Percentiles rank a stretch among this genome's conserved stretches.
Conservation (phyloP, 1,140 invertebrate genomes). For the Panagrolaimus sp. region DNA sequence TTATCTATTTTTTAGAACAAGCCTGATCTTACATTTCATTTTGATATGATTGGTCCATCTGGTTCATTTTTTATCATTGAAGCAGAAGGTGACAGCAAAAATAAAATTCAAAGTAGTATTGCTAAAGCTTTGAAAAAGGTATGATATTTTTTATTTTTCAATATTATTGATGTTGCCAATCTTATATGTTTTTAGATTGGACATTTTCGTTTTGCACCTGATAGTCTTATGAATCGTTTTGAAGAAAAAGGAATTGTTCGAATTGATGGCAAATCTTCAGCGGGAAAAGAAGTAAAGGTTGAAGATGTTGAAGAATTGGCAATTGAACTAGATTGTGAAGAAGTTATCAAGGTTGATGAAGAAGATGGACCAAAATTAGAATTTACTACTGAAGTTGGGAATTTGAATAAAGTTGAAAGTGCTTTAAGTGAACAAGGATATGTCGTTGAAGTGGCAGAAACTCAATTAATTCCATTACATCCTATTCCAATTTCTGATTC, state of each 20-base stretch:
- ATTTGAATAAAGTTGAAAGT: conserved; percentile 36
- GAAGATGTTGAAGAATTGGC: conserved; percentile 51
- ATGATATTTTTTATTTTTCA: conserved; percentile 7
- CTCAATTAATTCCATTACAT: conserved; percentile 36
- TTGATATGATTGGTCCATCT: conserved; percentile 45
- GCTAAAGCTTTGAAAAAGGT: conserved; percentile 49
- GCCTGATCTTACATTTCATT: conserved; percentile 40
- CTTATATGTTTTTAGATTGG: conserved; percentile 33
- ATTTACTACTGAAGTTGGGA: conserved; percentile 33
- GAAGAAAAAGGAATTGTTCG: conserved; percentile 46
- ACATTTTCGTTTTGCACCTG: conserved; percentile 38
- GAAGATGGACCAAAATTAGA: conserved; percentile 36
- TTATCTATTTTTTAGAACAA: conserved; percentile 43
- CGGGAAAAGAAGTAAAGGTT: conserved; percentile 28
- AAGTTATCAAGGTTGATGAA: conserved; percentile 39
- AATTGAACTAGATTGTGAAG: conserved; percentile 54
- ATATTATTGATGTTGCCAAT: conserved; percentile 13
- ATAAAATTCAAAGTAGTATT: conserved; percentile 27
- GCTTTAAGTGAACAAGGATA: conserved; percentile 31
- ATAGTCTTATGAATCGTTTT: conserved; percentile 39
- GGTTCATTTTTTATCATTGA: conserved; percentile 52
- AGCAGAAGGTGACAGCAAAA: conserved; percentile 43
- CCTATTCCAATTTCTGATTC: conserved; percentile 32
- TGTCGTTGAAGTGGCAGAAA: conserved; percentile 34
- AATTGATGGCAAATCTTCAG: conserved; percentile 29